Evolutionary conservation across 2,113 vertebrate species (phyloP).

Genomic region (Gallinago jamesoni): DNA sequence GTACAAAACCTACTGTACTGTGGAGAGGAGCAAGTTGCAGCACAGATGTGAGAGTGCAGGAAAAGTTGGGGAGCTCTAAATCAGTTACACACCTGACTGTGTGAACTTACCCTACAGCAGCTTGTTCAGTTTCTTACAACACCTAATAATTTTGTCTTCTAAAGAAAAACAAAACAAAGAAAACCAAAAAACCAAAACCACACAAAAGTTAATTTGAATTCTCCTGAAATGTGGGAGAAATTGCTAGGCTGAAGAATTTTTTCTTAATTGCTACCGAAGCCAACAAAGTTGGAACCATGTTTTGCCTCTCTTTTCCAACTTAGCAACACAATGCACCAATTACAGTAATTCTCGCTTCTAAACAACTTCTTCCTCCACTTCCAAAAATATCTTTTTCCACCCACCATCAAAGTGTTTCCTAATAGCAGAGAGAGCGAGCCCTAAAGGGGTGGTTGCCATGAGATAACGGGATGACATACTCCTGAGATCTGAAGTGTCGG

Average conservation of each 20-base stretch:
- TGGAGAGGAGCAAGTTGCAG: background rate
- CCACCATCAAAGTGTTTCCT: conserved; percentile 28
- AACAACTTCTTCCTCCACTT: conserved; percentile 18
- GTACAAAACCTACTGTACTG: background rate
- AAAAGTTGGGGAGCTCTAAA: background rate
- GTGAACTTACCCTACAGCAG: background rate
- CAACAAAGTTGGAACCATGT: background rate
- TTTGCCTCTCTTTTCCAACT: background rate
- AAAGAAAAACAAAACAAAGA: background rate
- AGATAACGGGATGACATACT: conserved; percentile 46
- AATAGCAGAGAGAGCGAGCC: conserved; percentile 1
- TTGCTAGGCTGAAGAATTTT: background rate
- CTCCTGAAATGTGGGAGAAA: background rate
- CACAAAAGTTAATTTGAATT: background rate
- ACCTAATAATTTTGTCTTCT: background rate
- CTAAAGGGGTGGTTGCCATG: background rate
- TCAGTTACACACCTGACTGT: background rate
- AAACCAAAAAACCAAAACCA: no score
- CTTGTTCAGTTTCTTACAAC: background rate
- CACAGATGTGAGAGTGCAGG: background rate
- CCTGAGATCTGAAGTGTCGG: conserved; percentile 2
- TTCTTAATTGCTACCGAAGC: background rate
- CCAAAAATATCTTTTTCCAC: conserved; percentile 50
- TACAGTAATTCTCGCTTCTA: background rate
- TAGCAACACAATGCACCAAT: background rate